Conservation (phyloP, 2,113 vertebrate species). For the Coturnix japonica region DNA sequence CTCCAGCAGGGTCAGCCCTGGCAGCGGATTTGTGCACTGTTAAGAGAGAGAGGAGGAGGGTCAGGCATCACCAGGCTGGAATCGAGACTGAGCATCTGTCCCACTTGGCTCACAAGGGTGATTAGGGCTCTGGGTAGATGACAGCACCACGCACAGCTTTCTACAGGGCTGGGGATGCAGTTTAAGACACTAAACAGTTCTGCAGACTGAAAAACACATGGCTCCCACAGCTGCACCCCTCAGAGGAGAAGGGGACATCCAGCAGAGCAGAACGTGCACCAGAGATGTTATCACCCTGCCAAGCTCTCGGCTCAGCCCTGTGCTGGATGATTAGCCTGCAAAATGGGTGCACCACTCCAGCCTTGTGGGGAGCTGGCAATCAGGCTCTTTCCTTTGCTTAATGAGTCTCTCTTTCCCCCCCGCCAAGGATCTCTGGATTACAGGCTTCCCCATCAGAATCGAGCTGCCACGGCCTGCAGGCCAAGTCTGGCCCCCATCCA, state of each 20-base stretch:
- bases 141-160: neutral
- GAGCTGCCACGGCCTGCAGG: conserved; percentile 11
- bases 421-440: conserved; percentile 45
- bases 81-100: neutral
- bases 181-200: conserved; percentile 19
- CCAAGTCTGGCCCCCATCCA: conserved; percentile 20
- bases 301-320: neutral
- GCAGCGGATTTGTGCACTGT: conserved; percentile 90
- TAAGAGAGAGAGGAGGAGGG: conserved; percentile 48
- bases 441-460: conserved; percentile 37
- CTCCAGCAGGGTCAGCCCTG: conserved; percentile 88
- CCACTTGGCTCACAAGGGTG: neutral
- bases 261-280: conserved; percentile 3
- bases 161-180: rapidly evolving
- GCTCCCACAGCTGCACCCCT: neutral
- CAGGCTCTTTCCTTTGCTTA: conserved; percentile 35
- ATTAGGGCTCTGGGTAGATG: neutral
- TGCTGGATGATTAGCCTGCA: neutral
- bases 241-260: neutral
- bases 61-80: neutral
- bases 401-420: neutral
- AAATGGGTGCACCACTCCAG: conserved; percentile 33
- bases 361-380: neutral
- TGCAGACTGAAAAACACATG: neutral
- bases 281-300: conserved; percentile 29